phyloP scores from a whole-genome alignment of 2,797 vertebrate genomes.

The Urocyon cinereoargenteus region DNA sequence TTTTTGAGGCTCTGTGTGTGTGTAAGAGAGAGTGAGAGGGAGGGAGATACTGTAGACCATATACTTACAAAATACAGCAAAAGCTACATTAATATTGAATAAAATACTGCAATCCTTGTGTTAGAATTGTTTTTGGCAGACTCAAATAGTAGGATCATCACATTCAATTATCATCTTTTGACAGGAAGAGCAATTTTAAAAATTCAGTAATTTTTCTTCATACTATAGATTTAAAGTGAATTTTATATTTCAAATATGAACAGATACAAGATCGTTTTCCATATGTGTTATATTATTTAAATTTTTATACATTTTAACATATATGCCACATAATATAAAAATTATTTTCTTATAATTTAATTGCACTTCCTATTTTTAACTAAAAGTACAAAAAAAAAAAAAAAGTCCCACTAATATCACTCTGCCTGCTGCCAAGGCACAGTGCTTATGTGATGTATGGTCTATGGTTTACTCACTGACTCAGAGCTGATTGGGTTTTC shows the following conservation, averaged over 20 bases:
- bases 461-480: no score
- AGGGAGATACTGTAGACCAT: background rate
- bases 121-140: background rate
- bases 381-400: background rate
- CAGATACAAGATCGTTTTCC: background rate
- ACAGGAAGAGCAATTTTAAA: background rate
- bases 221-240: background rate
- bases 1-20: background rate
- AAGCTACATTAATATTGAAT: background rate
- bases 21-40: background rate
- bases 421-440: background rate
- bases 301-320: background rate
- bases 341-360: background rate
- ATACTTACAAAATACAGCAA: background rate
- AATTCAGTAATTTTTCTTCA: background rate
- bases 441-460: no score
- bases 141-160: background rate
- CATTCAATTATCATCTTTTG: background rate
- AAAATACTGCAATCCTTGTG: background rate
- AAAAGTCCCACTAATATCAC: background rate
- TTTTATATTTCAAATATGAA: background rate
- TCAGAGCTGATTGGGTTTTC: background rate
- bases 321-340: background rate
- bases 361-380: background rate
- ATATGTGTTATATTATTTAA: background rate